Evolutionary conservation across 2,113 vertebrate genomes (phyloP), one percentile per base, ranked within the genome.

Genomic region (Cinclus mexicanus): DNA sequence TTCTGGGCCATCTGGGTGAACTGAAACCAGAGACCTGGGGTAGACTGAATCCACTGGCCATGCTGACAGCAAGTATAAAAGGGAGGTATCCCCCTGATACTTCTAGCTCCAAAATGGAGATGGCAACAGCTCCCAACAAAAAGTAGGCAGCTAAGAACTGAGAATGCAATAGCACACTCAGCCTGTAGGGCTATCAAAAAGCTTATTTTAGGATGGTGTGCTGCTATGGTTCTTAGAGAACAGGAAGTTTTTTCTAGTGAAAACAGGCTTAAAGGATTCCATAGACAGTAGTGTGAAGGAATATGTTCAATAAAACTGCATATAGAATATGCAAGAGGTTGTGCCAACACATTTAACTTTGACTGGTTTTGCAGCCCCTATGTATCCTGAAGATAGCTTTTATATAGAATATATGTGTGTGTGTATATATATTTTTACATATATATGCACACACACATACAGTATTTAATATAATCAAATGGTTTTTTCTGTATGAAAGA

Each of bases 351-450:
- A 53, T 82, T 93, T 87, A 87, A 85, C 65, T 94, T 72, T 57
- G 57, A 31, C 69, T 89, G 52, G 0, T 75, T 94, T 87, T 85
- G 20, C 55, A 65, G 42, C 50, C 74, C 90, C 31, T 82, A 24
- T 89, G 64, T 78, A 76, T 72, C 79, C 65, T 76, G 77, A 75
- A 87, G 93, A 69, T 42, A 78, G 60, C 12, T 95, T 95, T 95
- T 84, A 37, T 56, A 79, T 39, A 33, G 35, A 86, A 77, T 63
- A 19, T 56, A 11, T 85, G 3, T 74, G 9, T 44, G 10, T 63
- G 0, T 52, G 0, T 52, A 0, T 61, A 0, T 50, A 3, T 42
- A 11, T 23, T 16, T 15, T 7, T 11, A 21, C n/a, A 8, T 33
- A 26, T 59, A 14, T 35, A 37, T 37, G 35, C 35, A 25, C 24